Percentiles rank a stretch among this genome's conserved stretches.
These are phyloP conservation scores for Dynastes maya DNA, from an alignment of 2,888 invertebrate genomes.

Conservation along the genomic window DNA sequence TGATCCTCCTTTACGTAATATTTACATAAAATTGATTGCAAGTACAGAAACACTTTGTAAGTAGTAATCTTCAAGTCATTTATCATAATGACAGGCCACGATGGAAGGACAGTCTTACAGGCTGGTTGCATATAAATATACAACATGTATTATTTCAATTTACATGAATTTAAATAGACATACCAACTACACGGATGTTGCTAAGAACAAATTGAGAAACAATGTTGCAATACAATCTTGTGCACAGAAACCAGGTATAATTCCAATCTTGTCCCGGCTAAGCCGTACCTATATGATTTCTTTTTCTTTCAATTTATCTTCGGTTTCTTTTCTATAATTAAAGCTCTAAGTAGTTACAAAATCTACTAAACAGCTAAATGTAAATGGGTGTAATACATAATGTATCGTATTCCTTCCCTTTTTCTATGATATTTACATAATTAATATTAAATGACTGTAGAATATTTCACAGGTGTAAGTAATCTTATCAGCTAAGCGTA, in stretches of 20 bases:
- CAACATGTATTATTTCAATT: constrained; percentile 9
- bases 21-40: too few species aligned
- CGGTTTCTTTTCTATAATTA: constrained; percentile 14
- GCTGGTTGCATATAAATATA: neutral
- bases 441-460: neutral
- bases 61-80: too few species aligned
- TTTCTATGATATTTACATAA: constrained; percentile 1
- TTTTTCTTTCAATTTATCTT: neutral
- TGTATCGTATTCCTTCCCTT: neutral
- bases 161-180: constrained; percentile 23
- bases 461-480: too few species aligned
- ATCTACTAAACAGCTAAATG: neutral
- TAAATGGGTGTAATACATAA: neutral
- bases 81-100: too few species aligned
- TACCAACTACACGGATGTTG: neutral
- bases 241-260: constrained; percentile 18
- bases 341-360: neutral
- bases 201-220: constrained; percentile 7
- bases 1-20: too few species aligned
- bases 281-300: neutral
- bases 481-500: too few species aligned
- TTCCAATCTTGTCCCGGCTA: constrained; percentile 8
- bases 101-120: too few species aligned
- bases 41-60: too few species aligned
- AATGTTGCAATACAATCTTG: constrained; percentile 10